Evolutionary conservation across 2,113 vertebrate genomes (phyloP).

Genomic region (Cryptotis parvus): DNA sequence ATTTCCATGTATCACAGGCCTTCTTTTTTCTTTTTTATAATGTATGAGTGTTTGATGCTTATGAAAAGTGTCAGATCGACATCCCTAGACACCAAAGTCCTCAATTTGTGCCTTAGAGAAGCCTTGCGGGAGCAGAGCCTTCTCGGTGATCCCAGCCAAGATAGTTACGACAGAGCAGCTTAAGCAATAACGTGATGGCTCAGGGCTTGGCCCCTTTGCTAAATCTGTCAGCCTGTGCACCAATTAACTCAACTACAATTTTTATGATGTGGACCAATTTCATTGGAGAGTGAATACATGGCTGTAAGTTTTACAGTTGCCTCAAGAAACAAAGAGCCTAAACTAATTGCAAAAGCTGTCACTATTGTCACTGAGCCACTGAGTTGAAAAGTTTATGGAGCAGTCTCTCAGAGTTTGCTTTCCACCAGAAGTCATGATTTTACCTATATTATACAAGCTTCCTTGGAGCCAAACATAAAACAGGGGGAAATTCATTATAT

Average conservation of each 20-base stretch:
- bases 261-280: conserved; percentile 67
- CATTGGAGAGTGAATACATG: conserved; percentile 61
- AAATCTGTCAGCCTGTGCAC: conserved; percentile 72
- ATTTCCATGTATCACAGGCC: not conserved
- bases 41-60: conserved; percentile 56
- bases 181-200: conserved; percentile 62
- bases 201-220: conserved; percentile 68
- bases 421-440: conserved; percentile 34
- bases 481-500: conserved; percentile 32
- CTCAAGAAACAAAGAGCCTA: conserved; percentile 71
- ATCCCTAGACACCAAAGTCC: conserved; percentile 64
- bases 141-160: conserved; percentile 55
- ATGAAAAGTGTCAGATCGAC: conserved; percentile 69
- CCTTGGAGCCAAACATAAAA: conserved; percentile 28
- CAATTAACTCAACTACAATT: conserved; percentile 77
- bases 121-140: conserved; percentile 57
- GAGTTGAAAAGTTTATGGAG: conserved; percentile 69
- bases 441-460: not conserved
- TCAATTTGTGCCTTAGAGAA: conserved; percentile 49
- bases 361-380: conserved; percentile 49
- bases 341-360: conserved; percentile 78
- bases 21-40: conserved; percentile 46
- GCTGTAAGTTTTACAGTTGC: conserved; percentile 63
- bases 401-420: not conserved
- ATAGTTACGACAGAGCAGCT: conserved; percentile 40